A percentile compares a stretch with the other conserved stretches of the same genome.
phyloP scores from a whole-genome alignment of 2,888 invertebrate genomes.

The Coelogynopora nodosa region DNA sequence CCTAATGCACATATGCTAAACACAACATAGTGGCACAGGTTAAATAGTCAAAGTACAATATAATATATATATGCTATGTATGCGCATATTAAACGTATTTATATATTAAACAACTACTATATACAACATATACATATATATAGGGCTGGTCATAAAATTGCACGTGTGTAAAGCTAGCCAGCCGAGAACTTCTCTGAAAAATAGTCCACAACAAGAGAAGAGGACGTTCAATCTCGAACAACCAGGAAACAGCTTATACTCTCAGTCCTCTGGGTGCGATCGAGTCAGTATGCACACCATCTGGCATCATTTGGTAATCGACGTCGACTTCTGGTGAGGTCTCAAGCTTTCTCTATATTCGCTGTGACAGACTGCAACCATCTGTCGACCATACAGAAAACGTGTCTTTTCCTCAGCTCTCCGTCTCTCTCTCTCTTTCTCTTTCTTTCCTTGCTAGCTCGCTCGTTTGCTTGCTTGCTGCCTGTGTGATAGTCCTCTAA shows the following conservation, averaged over 20 bases:
- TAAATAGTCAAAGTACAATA: no score
- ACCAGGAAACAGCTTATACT: no score
- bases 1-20: no score
- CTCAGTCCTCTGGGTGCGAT: not conserved
- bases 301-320: not conserved
- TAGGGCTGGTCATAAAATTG: not conserved
- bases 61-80: no score
- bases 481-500: not conserved
- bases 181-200: not conserved
- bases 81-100: no score
- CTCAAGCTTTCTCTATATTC: not conserved
- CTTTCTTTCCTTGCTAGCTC: not conserved
- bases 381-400: not conserved
- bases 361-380: not conserved
- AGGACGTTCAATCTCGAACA: not conserved
- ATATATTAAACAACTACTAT: no score
- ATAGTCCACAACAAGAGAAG: not conserved
- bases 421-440: not conserved
- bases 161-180: not conserved
- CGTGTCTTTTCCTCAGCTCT: not conserved
- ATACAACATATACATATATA: not conserved
- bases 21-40: no score
- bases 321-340: not conserved
- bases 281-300: not conserved
- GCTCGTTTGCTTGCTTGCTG: not conserved